Percentiles rank a stretch among this genome's conserved stretches.
Conservation (phyloP, 2,797 vertebrate genomes). For the Hyperoplus lanceolatus region DNA sequence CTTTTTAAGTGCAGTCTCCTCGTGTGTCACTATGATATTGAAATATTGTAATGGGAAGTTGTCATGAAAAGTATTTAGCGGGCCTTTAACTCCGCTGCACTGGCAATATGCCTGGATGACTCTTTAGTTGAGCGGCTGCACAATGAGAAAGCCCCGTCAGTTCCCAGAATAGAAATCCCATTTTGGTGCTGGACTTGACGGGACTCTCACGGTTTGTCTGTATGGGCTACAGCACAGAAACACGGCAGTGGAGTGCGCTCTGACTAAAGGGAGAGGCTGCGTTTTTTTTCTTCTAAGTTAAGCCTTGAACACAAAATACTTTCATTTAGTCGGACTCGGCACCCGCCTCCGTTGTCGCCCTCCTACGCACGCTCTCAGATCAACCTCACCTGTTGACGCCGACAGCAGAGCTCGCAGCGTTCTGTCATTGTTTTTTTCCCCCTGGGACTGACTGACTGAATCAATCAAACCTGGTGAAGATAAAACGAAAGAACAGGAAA, state of each 20-base stretch:
- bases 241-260: background rate
- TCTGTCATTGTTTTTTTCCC: slow-evolving; percentile 19
- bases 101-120: slow-evolving; percentile 54
- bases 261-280: too few species aligned
- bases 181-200: slow-evolving; percentile 27
- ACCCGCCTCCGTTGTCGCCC: slow-evolving; percentile 38
- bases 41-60: slow-evolving; percentile 16
- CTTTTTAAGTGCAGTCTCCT: background rate
- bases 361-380: slow-evolving; percentile 47
- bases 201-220: slow-evolving; percentile 5
- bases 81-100: slow-evolving; percentile 16
- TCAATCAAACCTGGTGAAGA: slow-evolving; percentile 36
- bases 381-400: slow-evolving; percentile 76
- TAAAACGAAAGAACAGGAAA: background rate
- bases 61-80: slow-evolving; percentile 28
- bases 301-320: background rate
- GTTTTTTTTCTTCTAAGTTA: background rate
- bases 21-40: background rate
- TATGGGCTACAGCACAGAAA: background rate
- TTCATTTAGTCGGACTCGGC: background rate
- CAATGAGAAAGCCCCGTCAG: slow-evolving; percentile 49
- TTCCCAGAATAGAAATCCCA: slow-evolving; percentile 71
- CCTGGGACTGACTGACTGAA: slow-evolving; percentile 10
- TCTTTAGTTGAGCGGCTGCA: slow-evolving; percentile 31
- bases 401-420: slow-evolving; percentile 31